These are phyloP conservation scores for Cataglyphis livida DNA, from an alignment of 2,888 invertebrate species.

Conservation along the genomic window DNA sequence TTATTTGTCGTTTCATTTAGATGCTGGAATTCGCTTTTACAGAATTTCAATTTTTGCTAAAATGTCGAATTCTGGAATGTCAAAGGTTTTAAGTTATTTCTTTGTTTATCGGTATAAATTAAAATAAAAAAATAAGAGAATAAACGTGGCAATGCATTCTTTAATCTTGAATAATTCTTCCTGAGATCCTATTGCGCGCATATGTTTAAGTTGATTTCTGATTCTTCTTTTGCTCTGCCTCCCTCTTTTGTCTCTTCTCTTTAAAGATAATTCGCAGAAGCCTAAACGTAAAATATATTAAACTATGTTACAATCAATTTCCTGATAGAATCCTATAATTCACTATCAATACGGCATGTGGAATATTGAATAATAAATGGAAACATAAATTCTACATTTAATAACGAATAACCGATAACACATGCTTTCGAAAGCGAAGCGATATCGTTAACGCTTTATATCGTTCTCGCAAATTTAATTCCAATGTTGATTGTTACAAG, in stretches of 20 bases:
- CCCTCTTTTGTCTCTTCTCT: not conserved
- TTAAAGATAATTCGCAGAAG: not conserved
- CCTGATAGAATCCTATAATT: conserved; percentile 21
- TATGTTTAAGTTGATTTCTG: not conserved
- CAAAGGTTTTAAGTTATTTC: not conserved
- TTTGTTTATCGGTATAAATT: not conserved
- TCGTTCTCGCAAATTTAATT: conserved; percentile 44
- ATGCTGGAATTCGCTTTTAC: not conserved
- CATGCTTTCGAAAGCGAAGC: conserved; percentile 29
- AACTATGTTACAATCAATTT: conserved; percentile 30
- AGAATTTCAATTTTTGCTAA: conserved; percentile 9
- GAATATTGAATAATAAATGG: conserved; percentile 45
- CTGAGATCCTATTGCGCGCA: not conserved
- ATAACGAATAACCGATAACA: conserved; percentile 45
- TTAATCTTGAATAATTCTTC: not conserved
- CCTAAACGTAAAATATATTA: conserved; percentile 18
- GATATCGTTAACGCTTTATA: not conserved
- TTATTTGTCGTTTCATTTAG: not conserved
- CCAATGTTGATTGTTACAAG: not conserved
- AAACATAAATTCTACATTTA: conserved; percentile 46
- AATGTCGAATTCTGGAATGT: not conserved
- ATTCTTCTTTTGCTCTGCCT: not conserved
- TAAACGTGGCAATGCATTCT: not conserved
- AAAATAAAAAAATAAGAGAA: not conserved
- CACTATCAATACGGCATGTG: conserved; percentile 38